These are phyloP conservation scores for Coregonus sp. DNA, from an alignment of 2,797 vertebrate species.

Conservation along the genomic window DNA sequence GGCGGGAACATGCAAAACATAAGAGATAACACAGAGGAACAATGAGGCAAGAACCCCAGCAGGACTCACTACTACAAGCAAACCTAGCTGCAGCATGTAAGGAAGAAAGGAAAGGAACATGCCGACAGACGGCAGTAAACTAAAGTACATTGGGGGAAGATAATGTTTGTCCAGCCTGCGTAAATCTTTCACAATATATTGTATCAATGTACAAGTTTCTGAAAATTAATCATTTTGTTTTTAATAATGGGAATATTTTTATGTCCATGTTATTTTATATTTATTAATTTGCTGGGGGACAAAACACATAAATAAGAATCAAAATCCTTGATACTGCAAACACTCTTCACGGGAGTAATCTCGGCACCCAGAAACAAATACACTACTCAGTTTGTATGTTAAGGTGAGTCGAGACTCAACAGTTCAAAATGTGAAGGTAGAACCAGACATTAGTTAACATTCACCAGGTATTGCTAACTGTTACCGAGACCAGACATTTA, in stretches of 20 bases:
- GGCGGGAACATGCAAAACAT: conserved; percentile 40
- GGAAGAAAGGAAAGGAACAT: not conserved
- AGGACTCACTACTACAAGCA: conserved; percentile 42
- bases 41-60: conserved; percentile 58
- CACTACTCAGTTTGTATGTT: not conserved
- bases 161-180: conserved; percentile 45
- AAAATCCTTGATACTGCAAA: not conserved
- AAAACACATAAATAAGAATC: not conserved
- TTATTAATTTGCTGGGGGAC: not conserved
- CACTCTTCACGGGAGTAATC: not conserved
- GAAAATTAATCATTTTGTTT: not conserved
- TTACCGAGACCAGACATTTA: not conserved
- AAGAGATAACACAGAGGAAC: conserved; percentile 59
- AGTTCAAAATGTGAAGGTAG: not conserved
- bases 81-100: conserved; percentile 51
- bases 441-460: too few relatives aligned
- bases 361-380: not conserved
- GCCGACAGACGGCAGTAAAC: conserved; percentile 5
- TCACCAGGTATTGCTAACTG: too few relatives aligned
- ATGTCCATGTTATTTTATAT: not conserved
- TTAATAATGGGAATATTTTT: not conserved
- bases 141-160: conserved; percentile 2
- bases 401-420: not conserved
- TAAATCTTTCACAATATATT: conserved; percentile 41
- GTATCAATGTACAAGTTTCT: conserved; percentile 20